Base-by-base conservation (phyloP, 92 coral and sea anemone species). In the Phenganax marumi region DNA sequence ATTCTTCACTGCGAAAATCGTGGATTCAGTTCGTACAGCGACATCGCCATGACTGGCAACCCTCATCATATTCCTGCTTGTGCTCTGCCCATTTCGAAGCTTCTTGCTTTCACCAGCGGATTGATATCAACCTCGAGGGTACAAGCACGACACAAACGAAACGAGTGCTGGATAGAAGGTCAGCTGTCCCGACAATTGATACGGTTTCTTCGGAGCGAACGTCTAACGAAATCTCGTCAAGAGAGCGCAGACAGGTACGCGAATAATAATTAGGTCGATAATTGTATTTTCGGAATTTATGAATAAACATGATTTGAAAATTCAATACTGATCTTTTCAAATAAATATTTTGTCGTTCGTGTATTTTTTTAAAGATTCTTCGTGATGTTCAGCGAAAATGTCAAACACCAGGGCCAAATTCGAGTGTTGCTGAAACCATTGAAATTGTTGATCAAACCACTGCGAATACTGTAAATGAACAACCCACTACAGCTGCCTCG, bases 201-300 rank as follows among this genome's bases (percentile, higher is more conserved):
- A 70, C 76, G 52, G 76, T 70, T 70, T 33, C 76, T 70, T 70
- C 76, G 76, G 76, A 7, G 76, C 76, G 76, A 70, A 70, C 76
- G 11, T 50, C 76, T 25, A 21, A 70, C 76, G 76, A 11, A 70
- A 43, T 70, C 76, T 70, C 53, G 76, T 70, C 76, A 70, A 70
- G 76, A 21, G 76, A 70, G 51, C 52, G 76, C 53, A 70, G 76
- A 43, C 76, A 70, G 76, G 76, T 70, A 70, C 76, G 53, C 76
- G 76, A 70, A 70, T 70, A 70, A 33, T 70, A 70, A 70, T 70
- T 8, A 33, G 51, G 52, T 54, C 76, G 25, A 8, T 70, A 70
- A 70, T 70, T 70, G 11, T 70, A 70, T 70, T 70, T 24, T 11
- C 39, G 76, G 4, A 70, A 8, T 33, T 70, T 43, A 8, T 7